Evolutionary conservation across 1,140 invertebrate species (phyloP).

Genomic region (Cyphomyrmex costatus): DNA sequence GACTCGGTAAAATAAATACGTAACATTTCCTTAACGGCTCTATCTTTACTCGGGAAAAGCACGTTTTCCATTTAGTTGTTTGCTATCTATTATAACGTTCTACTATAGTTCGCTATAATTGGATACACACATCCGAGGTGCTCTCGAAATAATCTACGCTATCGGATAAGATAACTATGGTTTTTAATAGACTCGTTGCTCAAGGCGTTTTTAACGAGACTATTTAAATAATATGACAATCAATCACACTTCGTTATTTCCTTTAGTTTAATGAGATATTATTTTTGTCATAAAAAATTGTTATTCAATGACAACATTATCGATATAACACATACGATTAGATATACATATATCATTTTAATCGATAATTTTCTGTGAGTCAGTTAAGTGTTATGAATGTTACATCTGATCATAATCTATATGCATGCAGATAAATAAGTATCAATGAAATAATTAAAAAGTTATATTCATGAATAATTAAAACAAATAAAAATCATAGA

Average conservation of each 20-base stretch:
- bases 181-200: constrained; percentile 58
- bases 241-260: background rate
- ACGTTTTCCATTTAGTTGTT: constrained; percentile 63
- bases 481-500: background rate
- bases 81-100: constrained; percentile 63
- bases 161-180: constrained; percentile 40
- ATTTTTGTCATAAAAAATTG: background rate
- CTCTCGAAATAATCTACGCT: constrained; percentile 53
- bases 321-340: background rate
- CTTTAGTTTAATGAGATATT: constrained; percentile 16
- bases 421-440: background rate
- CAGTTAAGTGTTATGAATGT: background rate
- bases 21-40: constrained; percentile 33
- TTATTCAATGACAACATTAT: constrained; percentile 15
- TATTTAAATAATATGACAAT: constrained; percentile 53
- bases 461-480: background rate
- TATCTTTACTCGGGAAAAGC: constrained; percentile 47
- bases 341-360: background rate
- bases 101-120: constrained; percentile 61
- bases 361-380: constrained; percentile 16
- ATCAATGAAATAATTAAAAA: constrained; percentile 1
- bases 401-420: background rate
- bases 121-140: constrained; percentile 62
- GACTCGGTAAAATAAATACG: constrained; percentile 40
- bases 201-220: constrained; percentile 56